phyloP scores from a whole-genome alignment of 1,140 invertebrate genomes.

The Lasioglossum baleicum region DNA sequence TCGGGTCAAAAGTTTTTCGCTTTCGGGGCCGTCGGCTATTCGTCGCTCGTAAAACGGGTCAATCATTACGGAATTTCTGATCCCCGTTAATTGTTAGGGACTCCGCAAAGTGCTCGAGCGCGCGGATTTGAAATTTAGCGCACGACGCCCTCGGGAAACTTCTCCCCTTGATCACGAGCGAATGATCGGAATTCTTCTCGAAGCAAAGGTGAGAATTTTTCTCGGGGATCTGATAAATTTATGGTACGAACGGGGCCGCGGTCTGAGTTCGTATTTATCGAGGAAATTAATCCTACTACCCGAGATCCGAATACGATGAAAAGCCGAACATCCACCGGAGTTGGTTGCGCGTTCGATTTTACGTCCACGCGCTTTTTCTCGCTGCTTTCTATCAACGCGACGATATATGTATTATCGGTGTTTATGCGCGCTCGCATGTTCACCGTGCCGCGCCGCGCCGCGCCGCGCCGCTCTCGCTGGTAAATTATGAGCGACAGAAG shows the following conservation, averaged over 20 bases:
- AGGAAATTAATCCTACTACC: neutral
- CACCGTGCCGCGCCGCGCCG: neutral
- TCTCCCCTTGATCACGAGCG: neutral
- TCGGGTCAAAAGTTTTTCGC: slow-evolving; percentile 32
- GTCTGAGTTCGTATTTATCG: neutral
- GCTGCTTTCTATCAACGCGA: neutral
- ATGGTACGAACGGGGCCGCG: neutral
- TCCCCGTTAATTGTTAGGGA: slow-evolving; percentile 31
- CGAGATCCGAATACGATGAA: neutral
- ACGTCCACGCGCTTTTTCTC: neutral
- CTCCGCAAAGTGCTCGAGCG: slow-evolving; percentile 8
- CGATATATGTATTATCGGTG: slow-evolving; percentile 11
- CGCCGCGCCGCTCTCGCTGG: neutral
- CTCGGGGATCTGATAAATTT: neutral
- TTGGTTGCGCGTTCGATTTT: neutral
- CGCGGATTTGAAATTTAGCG: slow-evolving; percentile 19
- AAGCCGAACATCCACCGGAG: neutral
- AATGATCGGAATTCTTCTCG: neutral
- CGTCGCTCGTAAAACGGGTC: neutral
- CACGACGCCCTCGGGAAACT: neutral
- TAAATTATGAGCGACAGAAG: slow-evolving; percentile 42
- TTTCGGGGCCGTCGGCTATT: slow-evolving; percentile 5
- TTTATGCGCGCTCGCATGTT: slow-evolving; percentile 10
- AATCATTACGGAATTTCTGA: slow-evolving; percentile 41
- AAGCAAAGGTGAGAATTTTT: neutral